Conservation (phyloP, 2,113 vertebrate species). For the Rhipidura dahli region DNA sequence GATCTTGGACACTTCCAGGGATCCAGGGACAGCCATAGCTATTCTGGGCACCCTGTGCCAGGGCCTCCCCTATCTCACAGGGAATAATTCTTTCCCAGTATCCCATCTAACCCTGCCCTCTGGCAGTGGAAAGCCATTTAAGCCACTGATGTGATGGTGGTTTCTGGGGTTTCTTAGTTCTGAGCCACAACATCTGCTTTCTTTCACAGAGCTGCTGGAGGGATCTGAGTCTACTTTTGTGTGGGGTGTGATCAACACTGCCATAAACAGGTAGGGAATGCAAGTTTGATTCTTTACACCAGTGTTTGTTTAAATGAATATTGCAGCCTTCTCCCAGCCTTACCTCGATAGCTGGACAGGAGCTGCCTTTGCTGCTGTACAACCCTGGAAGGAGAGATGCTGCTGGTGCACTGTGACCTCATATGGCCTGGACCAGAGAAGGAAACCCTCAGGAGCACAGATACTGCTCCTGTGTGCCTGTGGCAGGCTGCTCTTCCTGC, state of each 20-base stretch:
- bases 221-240: background rate
- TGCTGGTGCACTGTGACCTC: background rate
- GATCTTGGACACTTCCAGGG: background rate
- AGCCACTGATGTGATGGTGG: background rate
- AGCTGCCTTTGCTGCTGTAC: background rate
- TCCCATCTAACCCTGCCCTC: background rate
- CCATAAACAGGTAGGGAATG: background rate
- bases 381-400: background rate
- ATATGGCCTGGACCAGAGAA: background rate
- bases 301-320: background rate
- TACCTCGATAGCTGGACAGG: fast-evolving
- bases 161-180: background rate
- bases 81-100: fast-evolving
- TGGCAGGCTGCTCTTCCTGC: background rate
- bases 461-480: background rate
- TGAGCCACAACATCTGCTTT: background rate
- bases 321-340: background rate
- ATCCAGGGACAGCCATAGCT: background rate
- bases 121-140: background rate
- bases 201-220: background rate
- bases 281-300: background rate
- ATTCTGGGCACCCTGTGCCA: background rate
- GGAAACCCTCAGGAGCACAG: background rate
- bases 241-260: background rate
- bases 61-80: fast-evolving